Evolutionary conservation across 1,140 invertebrate species (phyloP), one percentile per base, ranked within the genome.

Genomic region (Doryteuthis pealeii): DNA sequence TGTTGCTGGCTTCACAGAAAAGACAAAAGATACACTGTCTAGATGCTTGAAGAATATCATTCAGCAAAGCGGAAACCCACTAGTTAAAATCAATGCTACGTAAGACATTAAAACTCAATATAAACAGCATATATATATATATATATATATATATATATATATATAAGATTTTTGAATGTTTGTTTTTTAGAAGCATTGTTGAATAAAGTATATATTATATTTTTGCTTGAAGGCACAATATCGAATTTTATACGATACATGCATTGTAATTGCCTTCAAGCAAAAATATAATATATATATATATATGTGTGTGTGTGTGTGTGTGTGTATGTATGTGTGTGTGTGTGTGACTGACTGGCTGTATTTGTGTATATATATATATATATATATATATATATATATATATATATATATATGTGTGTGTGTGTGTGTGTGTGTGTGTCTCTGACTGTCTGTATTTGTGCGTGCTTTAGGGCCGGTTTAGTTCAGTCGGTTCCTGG

Each of bases 261-360:
- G n/a, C n/a, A n/a, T n/a, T n/a, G n/a, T n/a, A n/a, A n/a, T n/a
- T n/a, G n/a, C n/a, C n/a, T n/a, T n/a, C n/a, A n/a, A n/a, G n/a
- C n/a, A n/a, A n/a, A n/a, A n/a, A n/a, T n/a, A n/a, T n/a, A 22
- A 22, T 2, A 6, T 62, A 28, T 62, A 18, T 15, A 28, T 62
- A 28, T 62, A 28, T 62, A 58, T 58, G 15, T 58, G 54, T 58
- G 54, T 58, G 26, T 58, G 54, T 58, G 54, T 26, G 54, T 26
- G 54, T 58, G 54, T 58, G 54, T 58, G 26, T 58, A 18, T 58
- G 54, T 58, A 15, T 58, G 54, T 58, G 54, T 58, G 54, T 58
- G 54, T 40, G 35, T 40, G 35, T 40, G 35, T 40, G 35, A 5
- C 4, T 40, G 35, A 5, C 4, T 40, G 35, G 18, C 22, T 62